A percentile compares a stretch with the other conserved stretches of the same genome.
Evolutionary conservation across 2,797 vertebrate species (phyloP).

Genomic region (Orestias chungarensis): DNA sequence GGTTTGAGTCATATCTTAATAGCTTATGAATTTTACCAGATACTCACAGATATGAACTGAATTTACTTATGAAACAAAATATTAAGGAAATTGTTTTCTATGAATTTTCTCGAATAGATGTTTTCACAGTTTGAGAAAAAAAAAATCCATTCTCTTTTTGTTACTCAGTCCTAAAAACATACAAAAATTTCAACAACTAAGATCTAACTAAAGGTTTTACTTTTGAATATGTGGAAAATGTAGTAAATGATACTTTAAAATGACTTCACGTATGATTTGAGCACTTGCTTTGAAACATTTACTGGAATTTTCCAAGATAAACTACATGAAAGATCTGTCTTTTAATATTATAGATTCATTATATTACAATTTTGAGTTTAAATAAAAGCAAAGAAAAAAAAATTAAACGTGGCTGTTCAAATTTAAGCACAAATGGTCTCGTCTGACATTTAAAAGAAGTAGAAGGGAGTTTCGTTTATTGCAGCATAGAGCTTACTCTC

Average conservation of each 20-base stretch:
- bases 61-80: neutral
- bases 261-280: neutral
- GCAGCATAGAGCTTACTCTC: neutral
- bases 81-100: neutral
- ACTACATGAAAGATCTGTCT: no score
- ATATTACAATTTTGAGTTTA: neutral
- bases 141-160: neutral
- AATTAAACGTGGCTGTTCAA: conserved; percentile 15
- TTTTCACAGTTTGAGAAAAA: neutral
- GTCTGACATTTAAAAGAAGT: neutral
- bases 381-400: neutral
- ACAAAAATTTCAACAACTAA: neutral
- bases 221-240: neutral
- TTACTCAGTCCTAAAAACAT: neutral
- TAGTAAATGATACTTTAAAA: neutral
- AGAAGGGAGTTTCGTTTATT: conserved; percentile 35
- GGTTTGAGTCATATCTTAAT: neutral
- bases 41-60: neutral
- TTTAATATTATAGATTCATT: no score
- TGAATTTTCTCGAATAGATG: neutral
- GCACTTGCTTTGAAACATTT: no score
- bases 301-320: no score
- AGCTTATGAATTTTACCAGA: neutral
- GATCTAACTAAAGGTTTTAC: neutral
- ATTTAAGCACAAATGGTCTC: conserved; percentile 12